Percentiles rank a stretch among this genome's conserved stretches.
These are phyloP conservation scores for Takifugu bimaculatus DNA, from an alignment of 2,113 vertebrate genomes.

Conservation along the genomic window DNA sequence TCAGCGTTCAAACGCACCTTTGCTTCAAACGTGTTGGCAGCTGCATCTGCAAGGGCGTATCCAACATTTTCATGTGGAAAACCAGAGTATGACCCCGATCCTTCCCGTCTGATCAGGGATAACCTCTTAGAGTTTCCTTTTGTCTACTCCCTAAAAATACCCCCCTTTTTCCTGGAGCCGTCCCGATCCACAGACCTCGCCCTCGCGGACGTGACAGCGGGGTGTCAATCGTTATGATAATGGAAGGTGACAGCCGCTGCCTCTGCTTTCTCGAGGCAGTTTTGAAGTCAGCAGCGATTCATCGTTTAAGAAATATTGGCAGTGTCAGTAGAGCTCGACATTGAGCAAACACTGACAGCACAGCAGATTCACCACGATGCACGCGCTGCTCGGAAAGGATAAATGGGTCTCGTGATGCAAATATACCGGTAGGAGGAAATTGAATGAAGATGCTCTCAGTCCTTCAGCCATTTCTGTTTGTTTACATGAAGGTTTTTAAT, in stretches of 20 bases:
- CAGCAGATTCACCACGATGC: not conserved
- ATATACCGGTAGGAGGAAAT: not conserved
- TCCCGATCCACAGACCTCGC: too few relatives aligned
- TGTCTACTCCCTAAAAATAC: too few relatives aligned
- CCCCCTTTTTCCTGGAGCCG: too few relatives aligned
- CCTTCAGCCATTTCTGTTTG: not conserved
- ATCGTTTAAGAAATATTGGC: not conserved
- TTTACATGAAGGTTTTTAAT: not conserved
- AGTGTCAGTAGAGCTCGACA: not conserved
- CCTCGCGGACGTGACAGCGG: too few relatives aligned
- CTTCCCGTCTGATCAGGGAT: not conserved
- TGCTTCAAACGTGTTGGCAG: too few relatives aligned
- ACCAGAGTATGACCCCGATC: not conserved
- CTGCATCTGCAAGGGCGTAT: too few relatives aligned
- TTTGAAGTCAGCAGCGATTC: too few relatives aligned
- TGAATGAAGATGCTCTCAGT: not conserved
- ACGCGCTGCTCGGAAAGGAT: too few relatives aligned
- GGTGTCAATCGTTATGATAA: too few relatives aligned
- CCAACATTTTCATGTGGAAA: not conserved
- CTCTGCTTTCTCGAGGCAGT: too few relatives aligned
- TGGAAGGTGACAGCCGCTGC: too few relatives aligned
- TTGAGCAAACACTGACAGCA: not conserved
- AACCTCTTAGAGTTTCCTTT: not conserved
- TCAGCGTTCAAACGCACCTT: too few relatives aligned
- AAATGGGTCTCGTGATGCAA: not conserved